These are phyloP conservation scores for Ceraclea dissimilis DNA, from an alignment of 2,888 invertebrate genomes.

Conservation along the genomic window DNA sequence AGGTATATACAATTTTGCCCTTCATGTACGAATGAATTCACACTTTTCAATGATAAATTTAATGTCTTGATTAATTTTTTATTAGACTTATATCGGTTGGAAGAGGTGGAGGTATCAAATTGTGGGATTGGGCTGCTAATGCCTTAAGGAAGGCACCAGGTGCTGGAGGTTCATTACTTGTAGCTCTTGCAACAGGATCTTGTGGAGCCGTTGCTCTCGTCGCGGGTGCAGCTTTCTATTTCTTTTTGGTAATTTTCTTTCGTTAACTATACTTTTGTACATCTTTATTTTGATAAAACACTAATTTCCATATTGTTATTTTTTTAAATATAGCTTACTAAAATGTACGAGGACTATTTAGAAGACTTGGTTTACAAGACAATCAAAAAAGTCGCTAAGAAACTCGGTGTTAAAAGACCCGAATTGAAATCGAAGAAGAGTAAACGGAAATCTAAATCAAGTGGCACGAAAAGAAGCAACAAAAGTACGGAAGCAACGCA, in stretches of 20 bases:
- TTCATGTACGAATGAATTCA: too few species aligned
- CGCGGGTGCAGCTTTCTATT: conserved; percentile 59
- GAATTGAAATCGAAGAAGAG: neutral
- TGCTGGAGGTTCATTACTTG: conserved; percentile 54
- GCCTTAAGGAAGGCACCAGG: conserved; percentile 63
- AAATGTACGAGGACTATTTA: conserved; percentile 68
- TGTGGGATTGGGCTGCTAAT: conserved; percentile 57
- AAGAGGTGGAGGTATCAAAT: conserved; percentile 31
- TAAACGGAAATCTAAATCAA: conserved; percentile 15
- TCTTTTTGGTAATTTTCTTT: conserved; percentile 50
- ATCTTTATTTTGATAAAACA: neutral
- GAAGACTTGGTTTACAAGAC: conserved; percentile 53
- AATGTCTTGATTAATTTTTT: neutral
- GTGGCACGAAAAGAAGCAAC: neutral
- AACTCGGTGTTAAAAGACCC: conserved; percentile 11
- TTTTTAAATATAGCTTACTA: conserved; percentile 50
- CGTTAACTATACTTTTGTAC: too few species aligned
- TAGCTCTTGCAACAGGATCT: conserved; percentile 56
- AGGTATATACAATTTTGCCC: conserved; percentile 42
- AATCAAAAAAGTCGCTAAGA: conserved; percentile 37
- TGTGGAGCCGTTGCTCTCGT: conserved; percentile 68
- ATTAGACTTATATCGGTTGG: conserved; percentile 10
- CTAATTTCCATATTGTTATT: neutral
- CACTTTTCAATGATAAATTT: too few species aligned
- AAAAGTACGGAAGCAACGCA: neutral